Conservation (phyloP, 2,888 invertebrate genomes). For the Drosophila diplacantha region DNA sequence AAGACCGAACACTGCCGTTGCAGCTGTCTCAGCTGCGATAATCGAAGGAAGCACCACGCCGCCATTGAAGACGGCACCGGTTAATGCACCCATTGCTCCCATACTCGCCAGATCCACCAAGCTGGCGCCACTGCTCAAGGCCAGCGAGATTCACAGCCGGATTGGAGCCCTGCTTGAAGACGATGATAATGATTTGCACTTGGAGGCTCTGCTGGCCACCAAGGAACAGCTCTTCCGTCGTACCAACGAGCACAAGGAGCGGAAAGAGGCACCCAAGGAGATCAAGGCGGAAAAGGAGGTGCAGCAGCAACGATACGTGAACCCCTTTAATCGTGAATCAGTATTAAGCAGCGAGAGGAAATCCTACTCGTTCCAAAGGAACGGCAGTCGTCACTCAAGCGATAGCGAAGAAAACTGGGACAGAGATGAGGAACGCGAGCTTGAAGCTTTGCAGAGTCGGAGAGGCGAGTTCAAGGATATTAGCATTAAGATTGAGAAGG, state of each 20-base stretch:
- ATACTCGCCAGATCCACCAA: not conserved
- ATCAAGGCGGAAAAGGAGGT: conserved; percentile 8
- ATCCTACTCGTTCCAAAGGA: conserved; percentile 23
- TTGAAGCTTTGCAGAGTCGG: not conserved
- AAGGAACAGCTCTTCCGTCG: conserved; percentile 60
- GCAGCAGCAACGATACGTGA: conserved; percentile 22
- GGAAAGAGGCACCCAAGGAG: conserved; percentile 41
- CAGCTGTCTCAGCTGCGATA: conserved; percentile 8
- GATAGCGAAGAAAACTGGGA: conserved; percentile 28
- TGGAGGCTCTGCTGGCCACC: conserved; percentile 61
- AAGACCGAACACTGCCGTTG: conserved; percentile 48
- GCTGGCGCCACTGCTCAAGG: conserved; percentile 34
- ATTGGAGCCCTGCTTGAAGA: conserved; percentile 73
- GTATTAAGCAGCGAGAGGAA: conserved; percentile 48
- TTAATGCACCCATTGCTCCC: not conserved
- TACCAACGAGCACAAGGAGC: conserved; percentile 55
- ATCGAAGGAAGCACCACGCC: conserved; percentile 59
- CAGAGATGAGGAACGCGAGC: not conserved
- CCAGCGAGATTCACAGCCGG: conserved; percentile 70
- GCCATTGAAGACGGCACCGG: conserved; percentile 34
- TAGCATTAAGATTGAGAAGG: conserved; percentile 51
- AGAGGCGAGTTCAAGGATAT: conserved; percentile 23
- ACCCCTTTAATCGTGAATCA: conserved; percentile 60
- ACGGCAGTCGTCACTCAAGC: conserved; percentile 21
- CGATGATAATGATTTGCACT: conserved; percentile 68